These are phyloP conservation scores for Lordiphosa fenestrarum DNA, from an alignment of 2,888 invertebrate species.

Conservation along the genomic window DNA sequence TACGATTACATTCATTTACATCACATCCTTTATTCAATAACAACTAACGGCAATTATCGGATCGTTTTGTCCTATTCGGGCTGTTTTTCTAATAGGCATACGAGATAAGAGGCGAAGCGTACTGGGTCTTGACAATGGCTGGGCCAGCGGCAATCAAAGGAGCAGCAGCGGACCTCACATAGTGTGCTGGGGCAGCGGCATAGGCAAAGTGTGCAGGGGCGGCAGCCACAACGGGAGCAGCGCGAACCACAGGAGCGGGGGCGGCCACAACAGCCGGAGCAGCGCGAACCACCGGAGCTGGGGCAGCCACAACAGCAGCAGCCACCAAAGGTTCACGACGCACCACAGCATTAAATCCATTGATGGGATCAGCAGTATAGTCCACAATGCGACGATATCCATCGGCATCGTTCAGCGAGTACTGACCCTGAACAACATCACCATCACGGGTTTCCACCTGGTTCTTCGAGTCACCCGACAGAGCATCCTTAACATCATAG, in stretches of 20 bases:
- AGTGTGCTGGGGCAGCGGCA: slow-evolving; percentile 57
- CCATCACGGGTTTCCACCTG: slow-evolving; percentile 80
- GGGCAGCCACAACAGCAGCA: slow-evolving; percentile 55
- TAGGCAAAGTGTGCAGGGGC: slow-evolving; percentile 52
- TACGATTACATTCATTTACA: slow-evolving; percentile 29
- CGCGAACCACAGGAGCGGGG: slow-evolving; percentile 55
- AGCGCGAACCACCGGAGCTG: slow-evolving; percentile 53
- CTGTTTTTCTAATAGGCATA: slow-evolving; percentile 70
- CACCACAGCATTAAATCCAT: slow-evolving; percentile 80
- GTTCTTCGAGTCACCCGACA: slow-evolving; percentile 80
- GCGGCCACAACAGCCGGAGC: slow-evolving; percentile 52
- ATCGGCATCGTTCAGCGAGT: slow-evolving; percentile 80
- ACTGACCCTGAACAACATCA: slow-evolving; percentile 80
- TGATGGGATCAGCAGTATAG: slow-evolving; percentile 79
- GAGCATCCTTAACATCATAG: slow-evolving; percentile 79
- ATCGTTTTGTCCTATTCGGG: slow-evolving; percentile 45
- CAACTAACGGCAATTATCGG: slow-evolving; percentile 72
- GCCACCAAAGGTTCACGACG: slow-evolving; percentile 77
- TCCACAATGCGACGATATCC: slow-evolving; percentile 80
- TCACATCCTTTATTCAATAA: slow-evolving; percentile 74
- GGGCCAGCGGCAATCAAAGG: slow-evolving; percentile 68
- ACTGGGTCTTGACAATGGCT: slow-evolving; percentile 75
- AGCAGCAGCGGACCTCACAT: slow-evolving; percentile 39
- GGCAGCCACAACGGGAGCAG: slow-evolving; percentile 50
- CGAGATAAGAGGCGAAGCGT: slow-evolving; percentile 77